Evolutionary conservation across 1,140 invertebrate genomes (phyloP).

Genomic region (Chironomus tepperi): DNA sequence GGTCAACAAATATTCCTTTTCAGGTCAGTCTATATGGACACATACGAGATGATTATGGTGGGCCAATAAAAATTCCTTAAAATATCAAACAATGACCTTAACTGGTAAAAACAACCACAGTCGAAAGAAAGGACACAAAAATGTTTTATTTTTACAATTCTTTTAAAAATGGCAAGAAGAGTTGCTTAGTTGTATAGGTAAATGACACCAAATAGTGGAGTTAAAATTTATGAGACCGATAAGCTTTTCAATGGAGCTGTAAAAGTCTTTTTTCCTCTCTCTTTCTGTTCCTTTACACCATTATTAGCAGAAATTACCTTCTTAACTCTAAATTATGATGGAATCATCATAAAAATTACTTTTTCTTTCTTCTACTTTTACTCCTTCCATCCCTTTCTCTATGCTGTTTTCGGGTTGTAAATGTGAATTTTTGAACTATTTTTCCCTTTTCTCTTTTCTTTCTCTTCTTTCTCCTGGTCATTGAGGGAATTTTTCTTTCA

Average conservation of each 20-base stretch:
- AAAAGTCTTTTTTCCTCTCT: not conserved
- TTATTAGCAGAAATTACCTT: conserved; percentile 10
- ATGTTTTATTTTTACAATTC: not conserved
- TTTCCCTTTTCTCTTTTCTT: no score
- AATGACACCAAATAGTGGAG: not conserved
- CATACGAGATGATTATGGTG: conserved; percentile 5
- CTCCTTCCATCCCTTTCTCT: not conserved
- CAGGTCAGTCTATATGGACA: not conserved
- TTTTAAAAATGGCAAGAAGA: not conserved
- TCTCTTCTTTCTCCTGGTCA: no score
- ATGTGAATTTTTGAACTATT: not conserved
- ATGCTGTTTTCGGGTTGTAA: not conserved
- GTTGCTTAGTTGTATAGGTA: not conserved
- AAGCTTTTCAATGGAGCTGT: conserved; percentile 11
- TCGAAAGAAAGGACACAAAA: not conserved
- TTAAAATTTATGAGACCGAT: conserved; percentile 16
- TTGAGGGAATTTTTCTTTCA: no score
- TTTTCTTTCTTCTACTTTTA: not conserved
- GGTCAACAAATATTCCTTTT: not conserved
- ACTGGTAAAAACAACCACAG: not conserved
- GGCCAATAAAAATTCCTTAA: conserved; percentile 19
- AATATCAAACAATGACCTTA: conserved; percentile 21
- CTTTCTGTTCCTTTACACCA: not conserved
- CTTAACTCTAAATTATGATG: conserved; percentile 14
- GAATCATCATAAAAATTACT: conserved; percentile 19